Percentiles rank a stretch among this genome's conserved stretches.
These are phyloP conservation scores for Sternotherus odoratus DNA, from an alignment of 2,797 vertebrate species.

Conservation along the genomic window DNA sequence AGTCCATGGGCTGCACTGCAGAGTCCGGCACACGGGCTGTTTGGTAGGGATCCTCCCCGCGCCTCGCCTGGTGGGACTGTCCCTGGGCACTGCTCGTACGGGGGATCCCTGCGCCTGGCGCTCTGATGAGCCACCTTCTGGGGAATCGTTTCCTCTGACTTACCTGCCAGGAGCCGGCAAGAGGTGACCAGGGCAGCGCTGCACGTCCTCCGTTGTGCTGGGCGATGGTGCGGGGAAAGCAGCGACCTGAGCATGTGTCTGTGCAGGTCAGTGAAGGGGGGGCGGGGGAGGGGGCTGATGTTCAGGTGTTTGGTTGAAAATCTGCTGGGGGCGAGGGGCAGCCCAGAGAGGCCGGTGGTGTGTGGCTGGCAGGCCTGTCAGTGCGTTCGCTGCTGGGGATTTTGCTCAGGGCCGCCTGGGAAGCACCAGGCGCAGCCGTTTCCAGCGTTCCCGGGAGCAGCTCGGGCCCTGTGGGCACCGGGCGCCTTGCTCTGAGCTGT, in stretches of 20 bases:
- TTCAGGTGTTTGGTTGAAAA: conserved; percentile 36
- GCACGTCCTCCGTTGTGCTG: conserved; percentile 30
- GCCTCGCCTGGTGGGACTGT: no score
- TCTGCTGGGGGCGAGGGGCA: conserved; percentile 1
- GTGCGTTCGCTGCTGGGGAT: not conserved
- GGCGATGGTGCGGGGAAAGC: conserved; percentile 26
- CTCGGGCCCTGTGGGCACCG: not conserved
- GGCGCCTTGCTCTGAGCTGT: not conserved
- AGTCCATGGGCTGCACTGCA: not conserved
- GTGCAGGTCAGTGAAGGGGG: not conserved
- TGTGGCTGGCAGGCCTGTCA: not conserved
- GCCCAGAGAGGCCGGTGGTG: not conserved
- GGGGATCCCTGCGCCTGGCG: not conserved
- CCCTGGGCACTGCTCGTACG: no score
- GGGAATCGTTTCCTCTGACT: conserved; percentile 36
- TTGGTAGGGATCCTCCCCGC: no score
- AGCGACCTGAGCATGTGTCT: not conserved
- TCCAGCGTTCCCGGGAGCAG: no score
- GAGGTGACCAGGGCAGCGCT: not conserved
- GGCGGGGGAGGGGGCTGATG: not conserved
- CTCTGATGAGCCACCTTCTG: not conserved
- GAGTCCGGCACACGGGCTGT: not conserved
- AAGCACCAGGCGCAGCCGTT: no score
- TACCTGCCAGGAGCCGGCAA: conserved; percentile 55
- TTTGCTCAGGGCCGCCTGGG: not conserved